These are phyloP conservation scores for Balaenoptera acutorostrata DNA, from an alignment of 2,113 vertebrate species.

Conservation along the genomic window DNA sequence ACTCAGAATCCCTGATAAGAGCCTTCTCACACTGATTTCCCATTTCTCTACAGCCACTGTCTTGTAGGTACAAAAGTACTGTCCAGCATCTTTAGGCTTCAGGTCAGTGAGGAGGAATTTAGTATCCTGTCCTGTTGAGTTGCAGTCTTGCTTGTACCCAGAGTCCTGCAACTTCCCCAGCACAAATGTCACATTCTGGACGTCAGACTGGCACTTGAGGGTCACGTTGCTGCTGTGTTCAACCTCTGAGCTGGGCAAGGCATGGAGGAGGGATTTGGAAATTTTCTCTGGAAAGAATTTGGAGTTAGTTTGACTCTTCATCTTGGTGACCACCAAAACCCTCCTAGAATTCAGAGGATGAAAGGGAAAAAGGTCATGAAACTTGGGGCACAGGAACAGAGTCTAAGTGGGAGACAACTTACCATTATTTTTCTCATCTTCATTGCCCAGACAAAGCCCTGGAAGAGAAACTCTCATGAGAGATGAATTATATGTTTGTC, in stretches of 20 bases:
- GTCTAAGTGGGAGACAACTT: background rate
- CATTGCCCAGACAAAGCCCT: slow-evolving; percentile 37
- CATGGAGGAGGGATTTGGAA: background rate
- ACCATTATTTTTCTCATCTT: background rate
- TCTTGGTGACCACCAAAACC: background rate
- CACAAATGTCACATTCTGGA: background rate
- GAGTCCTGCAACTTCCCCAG: background rate
- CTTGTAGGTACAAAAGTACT: slow-evolving; percentile 31
- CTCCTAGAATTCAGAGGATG: background rate
- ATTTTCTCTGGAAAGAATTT: slow-evolving; percentile 22
- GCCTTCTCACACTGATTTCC: too few species aligned
- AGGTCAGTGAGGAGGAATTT: background rate
- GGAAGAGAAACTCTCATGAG: slow-evolving; percentile 18
- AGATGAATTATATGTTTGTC: background rate
- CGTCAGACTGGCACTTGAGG: background rate
- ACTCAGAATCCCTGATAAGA: background rate
- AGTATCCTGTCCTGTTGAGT: background rate
- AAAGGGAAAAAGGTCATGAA: background rate
- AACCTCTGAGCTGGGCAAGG: background rate
- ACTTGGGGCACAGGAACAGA: rapidly evolving
- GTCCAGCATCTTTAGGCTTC: background rate
- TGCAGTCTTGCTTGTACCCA: background rate
- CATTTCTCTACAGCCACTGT: background rate
- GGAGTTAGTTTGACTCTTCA: background rate
- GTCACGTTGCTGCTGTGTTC: background rate